Conservation (phyloP, 2,797 vertebrate species). For the Distichodus sexfasciatus region DNA sequence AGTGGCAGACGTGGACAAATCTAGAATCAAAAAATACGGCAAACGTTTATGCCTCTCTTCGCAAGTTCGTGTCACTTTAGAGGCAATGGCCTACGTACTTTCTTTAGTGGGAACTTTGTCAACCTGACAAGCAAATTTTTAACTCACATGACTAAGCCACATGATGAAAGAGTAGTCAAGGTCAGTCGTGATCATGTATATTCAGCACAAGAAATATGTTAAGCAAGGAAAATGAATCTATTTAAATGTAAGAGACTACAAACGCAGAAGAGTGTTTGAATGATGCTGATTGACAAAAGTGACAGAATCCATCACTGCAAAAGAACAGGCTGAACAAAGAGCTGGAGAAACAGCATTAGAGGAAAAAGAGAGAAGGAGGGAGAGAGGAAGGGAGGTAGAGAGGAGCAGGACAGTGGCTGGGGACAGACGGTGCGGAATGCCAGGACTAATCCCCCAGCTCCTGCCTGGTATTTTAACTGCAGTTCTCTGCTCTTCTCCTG, state of each 20-base stretch:
- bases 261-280: too few relatives aligned
- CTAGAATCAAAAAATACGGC: background rate
- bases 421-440: constrained; percentile 29
- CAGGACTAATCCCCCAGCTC: constrained; percentile 41
- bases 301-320: too few relatives aligned
- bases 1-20: constrained; percentile 2
- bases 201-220: background rate
- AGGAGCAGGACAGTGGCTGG: background rate
- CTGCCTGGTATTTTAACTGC: constrained; percentile 46
- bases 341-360: background rate
- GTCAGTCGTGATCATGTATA: background rate
- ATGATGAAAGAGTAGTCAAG: background rate
- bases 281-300: too few relatives aligned
- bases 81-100: background rate
- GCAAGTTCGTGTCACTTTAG: background rate
- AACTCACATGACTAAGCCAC: too few relatives aligned
- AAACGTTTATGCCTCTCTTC: background rate
- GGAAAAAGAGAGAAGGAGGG: background rate
- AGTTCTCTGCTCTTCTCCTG: constrained; percentile 39
- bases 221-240: background rate
- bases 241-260: too few relatives aligned
- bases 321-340: background rate
- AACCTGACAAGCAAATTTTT: background rate
- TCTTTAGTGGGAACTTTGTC: background rate
- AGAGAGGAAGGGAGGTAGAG: constrained; percentile 6